Conservation (phyloP, 2,797 vertebrate species). For the Artibeus lituratus region DNA sequence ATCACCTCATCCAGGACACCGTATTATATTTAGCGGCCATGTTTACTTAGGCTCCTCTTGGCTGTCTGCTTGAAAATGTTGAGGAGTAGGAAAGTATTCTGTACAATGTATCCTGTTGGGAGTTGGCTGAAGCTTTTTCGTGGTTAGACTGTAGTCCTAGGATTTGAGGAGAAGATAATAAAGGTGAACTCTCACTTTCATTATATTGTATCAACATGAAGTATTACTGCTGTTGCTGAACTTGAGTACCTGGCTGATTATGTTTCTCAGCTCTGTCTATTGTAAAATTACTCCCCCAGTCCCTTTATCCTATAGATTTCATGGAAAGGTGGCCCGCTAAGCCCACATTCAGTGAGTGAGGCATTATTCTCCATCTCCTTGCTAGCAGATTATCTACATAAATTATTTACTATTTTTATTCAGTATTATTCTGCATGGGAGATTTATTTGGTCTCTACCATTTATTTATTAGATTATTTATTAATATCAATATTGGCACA, state of each 20-base stretch:
- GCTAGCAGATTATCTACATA: neutral
- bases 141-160: too few relatives aligned
- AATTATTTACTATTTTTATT: neutral
- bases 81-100: neutral
- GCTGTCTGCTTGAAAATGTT: neutral
- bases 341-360: neutral
- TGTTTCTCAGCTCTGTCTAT: neutral
- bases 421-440: rapidly evolving
- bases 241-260: neutral
- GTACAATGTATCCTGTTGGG: rapidly evolving
- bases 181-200: neutral
- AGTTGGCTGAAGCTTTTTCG: neutral
- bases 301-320: too few relatives aligned
- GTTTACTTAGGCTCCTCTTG: neutral
- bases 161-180: neutral
- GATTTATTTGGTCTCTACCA: neutral
- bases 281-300: rapidly evolving
- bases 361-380: neutral
- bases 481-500: neutral
- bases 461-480: neutral
- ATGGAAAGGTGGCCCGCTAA: too few relatives aligned
- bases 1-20: neutral
- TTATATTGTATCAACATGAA: rapidly evolving
- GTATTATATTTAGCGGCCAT: too few relatives aligned
- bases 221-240: neutral